Evolutionary conservation across 2,113 vertebrate genomes (phyloP).

Genomic region (Athene cunicularia): DNA sequence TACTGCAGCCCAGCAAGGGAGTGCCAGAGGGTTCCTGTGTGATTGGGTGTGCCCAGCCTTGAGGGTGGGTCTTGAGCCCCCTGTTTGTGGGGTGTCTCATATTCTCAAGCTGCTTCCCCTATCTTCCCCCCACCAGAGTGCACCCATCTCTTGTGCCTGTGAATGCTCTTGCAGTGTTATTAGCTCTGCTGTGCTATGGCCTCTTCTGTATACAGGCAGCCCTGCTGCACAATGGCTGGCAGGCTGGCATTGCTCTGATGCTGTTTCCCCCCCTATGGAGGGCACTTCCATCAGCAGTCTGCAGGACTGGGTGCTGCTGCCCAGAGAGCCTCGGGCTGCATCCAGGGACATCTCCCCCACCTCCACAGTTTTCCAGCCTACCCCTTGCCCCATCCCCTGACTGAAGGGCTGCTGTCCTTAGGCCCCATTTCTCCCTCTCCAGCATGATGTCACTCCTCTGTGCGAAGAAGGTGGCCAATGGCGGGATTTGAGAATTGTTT

Average conservation of each 20-base stretch:
- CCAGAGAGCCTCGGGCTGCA: not conserved
- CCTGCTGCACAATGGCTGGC: fast-evolving
- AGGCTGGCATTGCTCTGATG: not conserved
- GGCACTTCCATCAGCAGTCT: too few species aligned
- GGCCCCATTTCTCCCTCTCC: fast-evolving
- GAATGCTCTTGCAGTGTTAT: not conserved
- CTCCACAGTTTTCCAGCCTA: not conserved
- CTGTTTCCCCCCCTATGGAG: not conserved
- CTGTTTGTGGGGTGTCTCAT: fast-evolving
- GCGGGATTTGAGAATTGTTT: not conserved
- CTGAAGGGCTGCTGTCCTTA: not conserved
- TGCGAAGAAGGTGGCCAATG: not conserved
- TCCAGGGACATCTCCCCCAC: not conserved
- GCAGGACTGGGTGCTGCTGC: not conserved
- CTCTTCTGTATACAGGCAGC: fast-evolving
- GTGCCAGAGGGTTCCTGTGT: fast-evolving
- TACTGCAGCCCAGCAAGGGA: not conserved
- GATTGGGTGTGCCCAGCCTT: fast-evolving
- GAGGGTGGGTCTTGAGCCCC: fast-evolving
- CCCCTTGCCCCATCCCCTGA: not conserved
- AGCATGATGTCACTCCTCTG: fast-evolving
- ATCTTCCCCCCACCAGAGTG: not conserved
- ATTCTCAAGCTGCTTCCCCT: not conserved
- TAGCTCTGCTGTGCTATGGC: not conserved
- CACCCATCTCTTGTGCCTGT: fast-evolving